Base-by-base conservation (phyloP, 2,888 invertebrate genomes). In the Cheilosia variabilis region DNA sequence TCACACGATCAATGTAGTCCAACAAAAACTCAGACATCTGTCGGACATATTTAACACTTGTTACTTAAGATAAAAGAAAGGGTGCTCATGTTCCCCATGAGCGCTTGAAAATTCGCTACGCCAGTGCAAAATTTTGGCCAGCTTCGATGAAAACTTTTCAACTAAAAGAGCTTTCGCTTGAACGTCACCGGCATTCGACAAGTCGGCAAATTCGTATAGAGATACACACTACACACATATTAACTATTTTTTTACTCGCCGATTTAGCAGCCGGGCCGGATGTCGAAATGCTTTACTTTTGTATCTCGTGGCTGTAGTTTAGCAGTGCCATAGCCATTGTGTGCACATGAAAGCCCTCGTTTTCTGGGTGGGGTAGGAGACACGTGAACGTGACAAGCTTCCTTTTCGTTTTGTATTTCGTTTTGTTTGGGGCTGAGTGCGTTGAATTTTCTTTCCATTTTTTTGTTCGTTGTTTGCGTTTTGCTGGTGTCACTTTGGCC, bases 351-450 rank as follows among this genome's bases (percentile, higher is more conserved):
- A 82, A 88, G 88, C 88, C 86, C 82, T 87, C 87, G 71, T 45
- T 68, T 31, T 69, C 86, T 81, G 87, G 71, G 88, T 71, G 66
- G 66, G 77, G 65, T 77, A 69, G 62, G 88, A 89, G 88, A 90
- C 90, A 90, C 90, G 90, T 90, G 90, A 90, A 90, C 90, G 90
- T 90, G 90, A 90, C 90, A 88, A 90, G 89, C 76, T 87, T 87
- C 68, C 86, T 81, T 58, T 68, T 65, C 57, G 82, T 87, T 79
- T 88, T 83, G 50, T 79, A 55, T 72, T 75, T 79, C 78, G 87
- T 77, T 37, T 89, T 83, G 63, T 77, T 52, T 63, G 73, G 75
- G 9, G 27, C 13, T 15, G 43, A 57, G 27, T 57, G 52, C 66
- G 66, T 58, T 76, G 27, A 60, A 4, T 79, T 65, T 65, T 60